Conservation (phyloP, 2,888 invertebrate genomes). For the Operophtera brumata region DNA sequence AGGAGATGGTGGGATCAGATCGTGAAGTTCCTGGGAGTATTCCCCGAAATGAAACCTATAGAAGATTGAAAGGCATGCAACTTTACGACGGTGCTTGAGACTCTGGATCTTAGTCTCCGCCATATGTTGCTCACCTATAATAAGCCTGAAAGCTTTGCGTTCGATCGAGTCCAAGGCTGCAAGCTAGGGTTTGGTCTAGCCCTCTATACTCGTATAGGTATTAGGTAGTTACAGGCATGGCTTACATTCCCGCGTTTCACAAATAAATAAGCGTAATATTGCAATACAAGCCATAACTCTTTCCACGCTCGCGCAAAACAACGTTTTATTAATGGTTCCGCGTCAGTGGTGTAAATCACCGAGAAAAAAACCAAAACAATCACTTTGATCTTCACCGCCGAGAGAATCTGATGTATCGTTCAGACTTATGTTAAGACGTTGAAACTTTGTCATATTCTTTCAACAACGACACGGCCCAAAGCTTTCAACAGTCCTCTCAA, state of each 20-base stretch:
- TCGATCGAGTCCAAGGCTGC: no score
- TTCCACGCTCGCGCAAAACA: slow-evolving; percentile 32
- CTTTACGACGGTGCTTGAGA: no score
- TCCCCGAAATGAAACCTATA: no score
- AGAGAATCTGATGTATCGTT: slow-evolving; percentile 14
- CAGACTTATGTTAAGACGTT: slow-evolving; percentile 4
- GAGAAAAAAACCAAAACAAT: slow-evolving; percentile 23
- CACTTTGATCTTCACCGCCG: slow-evolving; percentile 28
- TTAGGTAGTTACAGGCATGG: background rate
- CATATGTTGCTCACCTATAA: no score
- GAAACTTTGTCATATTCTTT: slow-evolving; percentile 1
- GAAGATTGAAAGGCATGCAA: no score
- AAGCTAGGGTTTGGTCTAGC: no score
- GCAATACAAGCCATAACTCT: slow-evolving; percentile 30
- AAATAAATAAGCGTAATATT: slow-evolving; percentile 23
- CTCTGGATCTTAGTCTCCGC: no score
- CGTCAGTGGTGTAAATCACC: slow-evolving; percentile 35
- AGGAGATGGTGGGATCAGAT: no score
- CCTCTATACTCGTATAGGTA: no score
- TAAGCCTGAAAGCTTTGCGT: no score
- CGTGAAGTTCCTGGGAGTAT: no score
- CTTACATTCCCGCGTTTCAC: background rate
- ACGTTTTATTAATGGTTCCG: slow-evolving; percentile 33
- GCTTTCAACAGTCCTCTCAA: background rate
- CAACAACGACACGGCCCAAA: background rate